Evolutionary conservation across 2,113 vertebrate species (phyloP), one percentile per base, ranked within the genome.

Genomic region (Microtus montanus): DNA sequence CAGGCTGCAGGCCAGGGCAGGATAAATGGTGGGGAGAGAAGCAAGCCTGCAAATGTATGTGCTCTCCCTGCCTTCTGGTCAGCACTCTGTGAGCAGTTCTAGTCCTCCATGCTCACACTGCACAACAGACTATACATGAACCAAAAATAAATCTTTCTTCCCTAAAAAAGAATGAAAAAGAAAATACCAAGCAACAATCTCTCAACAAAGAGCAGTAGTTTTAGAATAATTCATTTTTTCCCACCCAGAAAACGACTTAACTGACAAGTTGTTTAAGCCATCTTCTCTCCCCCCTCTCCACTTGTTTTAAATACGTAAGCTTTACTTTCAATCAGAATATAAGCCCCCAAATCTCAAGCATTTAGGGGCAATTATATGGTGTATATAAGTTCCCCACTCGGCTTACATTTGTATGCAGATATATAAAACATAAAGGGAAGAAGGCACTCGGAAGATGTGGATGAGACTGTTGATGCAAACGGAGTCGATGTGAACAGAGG

Each of bases 171-270:
- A 66, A 64, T 10, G 19, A 49, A 11, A 54, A 73, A 30, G 77
- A 90, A 79, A 70, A 89, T 4, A 64, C n/a, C 70, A 49, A 47
- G 14, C 47, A 91, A 85, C 49, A 92, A 63, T 85, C 77, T 88
- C 73, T 54, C 8, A 66, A 63, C 15, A 95, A 96, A 75, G 20
- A 68, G 86, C 3, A 13, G 71, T 35, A 30, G 7, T 88, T 86
- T 77, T 91, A 90, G 63, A 78, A 58, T 49, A 19, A 92, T 44
- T 83, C 64, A 35, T 64, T 41, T 86, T 44, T 83, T 52, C 63
- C 8, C 30, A 70, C 63, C 33, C 86, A 95, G 75, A 90, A 92
- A 63, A n/a, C 13, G 5, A 83, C 77, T 47, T 87, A 90, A 49
- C 0, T 68, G 63, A 52, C 6, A 22, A 77, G 64, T 10, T 71